Conservation (phyloP, 2,113 vertebrate species). For the Microtus ochrogaster region DNA sequence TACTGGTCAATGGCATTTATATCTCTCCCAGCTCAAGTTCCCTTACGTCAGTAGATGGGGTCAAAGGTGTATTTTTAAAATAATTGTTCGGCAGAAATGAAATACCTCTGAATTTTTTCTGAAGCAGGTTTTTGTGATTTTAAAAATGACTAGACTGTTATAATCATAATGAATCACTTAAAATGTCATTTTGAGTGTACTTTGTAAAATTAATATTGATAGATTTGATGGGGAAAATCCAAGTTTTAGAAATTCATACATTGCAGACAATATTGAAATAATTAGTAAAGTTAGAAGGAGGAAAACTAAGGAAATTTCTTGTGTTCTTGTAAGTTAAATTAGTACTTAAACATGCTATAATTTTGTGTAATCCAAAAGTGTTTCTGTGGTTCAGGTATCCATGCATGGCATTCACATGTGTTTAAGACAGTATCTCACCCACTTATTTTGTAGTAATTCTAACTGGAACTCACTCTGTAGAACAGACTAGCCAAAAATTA, state of each 20-base stretch:
- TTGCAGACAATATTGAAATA: slow-evolving; percentile 9
- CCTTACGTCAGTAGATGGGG: not conserved
- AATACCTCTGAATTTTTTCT: not conserved
- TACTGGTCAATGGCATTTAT: not conserved
- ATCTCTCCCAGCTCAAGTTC: not conserved
- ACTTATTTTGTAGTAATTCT: not conserved
- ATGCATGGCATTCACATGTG: not conserved
- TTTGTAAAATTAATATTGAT: not conserved
- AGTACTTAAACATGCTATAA: not conserved
- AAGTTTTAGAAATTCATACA: not conserved
- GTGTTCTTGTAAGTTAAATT: not conserved
- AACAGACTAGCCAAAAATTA: not conserved
- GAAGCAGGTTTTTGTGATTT: not conserved
- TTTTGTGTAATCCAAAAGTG: not conserved
- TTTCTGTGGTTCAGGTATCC: not conserved
- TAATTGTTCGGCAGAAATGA: not conserved
- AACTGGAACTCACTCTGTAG: not conserved
- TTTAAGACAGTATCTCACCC: not conserved
- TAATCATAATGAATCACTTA: not conserved
- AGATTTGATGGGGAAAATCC: not conserved
- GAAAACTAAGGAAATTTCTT: not conserved
- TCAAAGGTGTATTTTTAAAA: not conserved
- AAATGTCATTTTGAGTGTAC: not conserved
- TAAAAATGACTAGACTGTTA: accelerated
- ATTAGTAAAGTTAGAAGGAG: not conserved